A percentile compares a stretch with the other conserved stretches of the same genome.
Evolutionary conservation across 2,113 vertebrate species (phyloP).

Genomic region (Cettia cetti): DNA sequence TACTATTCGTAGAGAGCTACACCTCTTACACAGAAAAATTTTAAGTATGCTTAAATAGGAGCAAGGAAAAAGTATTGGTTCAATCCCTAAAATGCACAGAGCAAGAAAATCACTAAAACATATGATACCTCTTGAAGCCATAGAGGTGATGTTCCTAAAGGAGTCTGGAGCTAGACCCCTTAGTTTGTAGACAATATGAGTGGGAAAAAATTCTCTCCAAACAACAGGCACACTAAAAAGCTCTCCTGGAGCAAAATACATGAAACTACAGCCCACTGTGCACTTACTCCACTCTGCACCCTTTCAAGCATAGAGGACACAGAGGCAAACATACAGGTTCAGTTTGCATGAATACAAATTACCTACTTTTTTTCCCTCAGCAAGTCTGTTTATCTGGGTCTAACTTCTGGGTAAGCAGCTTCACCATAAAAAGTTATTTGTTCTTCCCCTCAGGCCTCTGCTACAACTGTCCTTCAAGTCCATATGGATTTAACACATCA

Average conservation of each 20-base stretch:
- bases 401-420: not conserved
- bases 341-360: not conserved
- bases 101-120: not conserved
- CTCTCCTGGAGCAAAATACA: not conserved
- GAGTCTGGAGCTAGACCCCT: not conserved
- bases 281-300: not conserved
- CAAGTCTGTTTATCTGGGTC: not conserved
- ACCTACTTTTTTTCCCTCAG: not conserved
- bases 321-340: not conserved
- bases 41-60: not conserved
- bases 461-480: not conserved
- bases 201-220: not conserved
- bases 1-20: not conserved
- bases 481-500: not conserved
- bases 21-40: not conserved
- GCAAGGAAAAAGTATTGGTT: not conserved
- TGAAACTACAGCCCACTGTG: not conserved
- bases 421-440: not conserved
- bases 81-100: not conserved
- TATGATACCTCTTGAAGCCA: not conserved
- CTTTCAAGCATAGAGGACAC: not conserved
- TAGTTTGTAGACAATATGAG: not conserved
- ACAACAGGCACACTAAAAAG: not conserved
- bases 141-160: not conserved
- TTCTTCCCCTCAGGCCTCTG: not conserved